Evolutionary conservation across 2,113 vertebrate genomes (phyloP), one percentile per base, ranked within the genome.

Genomic region (Miniopterus natalensis): DNA sequence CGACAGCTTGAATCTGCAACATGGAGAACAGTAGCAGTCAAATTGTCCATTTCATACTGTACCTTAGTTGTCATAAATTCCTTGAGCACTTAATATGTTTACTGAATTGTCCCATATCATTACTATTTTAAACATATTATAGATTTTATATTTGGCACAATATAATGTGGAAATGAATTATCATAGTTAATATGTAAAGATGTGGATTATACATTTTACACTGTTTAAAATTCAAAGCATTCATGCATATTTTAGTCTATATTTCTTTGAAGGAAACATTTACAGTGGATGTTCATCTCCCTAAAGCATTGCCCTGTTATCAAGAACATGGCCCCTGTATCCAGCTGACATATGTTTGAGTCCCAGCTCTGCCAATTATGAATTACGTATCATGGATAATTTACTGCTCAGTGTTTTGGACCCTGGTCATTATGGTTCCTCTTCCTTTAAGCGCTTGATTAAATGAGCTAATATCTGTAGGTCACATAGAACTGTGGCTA

Each of bases 191-290:
- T 95, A 84, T 73, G 31, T 20, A 61, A 70, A 66, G 3, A 49
- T 73, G 75, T 90, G 10, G 27, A 31, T 80, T 78, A 71, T 73
- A 42, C 20, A 81, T 95, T 81, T 92, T 83, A 71, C 66, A 8
- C 4, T 49, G 74, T 15, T 92, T 87, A 84, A 89, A n/a, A 70
- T 86, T 92, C 31, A 66, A 83, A 88, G n/a, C 21, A 47, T 21
- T 66, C 4, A 14, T 85, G 6, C n/a, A 71, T 87, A 71, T 88
- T 59, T 90, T 6, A 70, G 20, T 77, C 21, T 84, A 4, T 53
- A 17, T 65, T 79, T 92, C 20, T 66, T 88, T 95, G 65, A 90
- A 80, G 14, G 2, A 80, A 79, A 80, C 65, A 4, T 84, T 94
- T 90, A 57, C 49, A 51, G 3, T 57, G 29, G 9, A 40, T 75